Base-by-base conservation (phyloP, 2,888 invertebrate genomes). In the Epiblema foenella region DNA sequence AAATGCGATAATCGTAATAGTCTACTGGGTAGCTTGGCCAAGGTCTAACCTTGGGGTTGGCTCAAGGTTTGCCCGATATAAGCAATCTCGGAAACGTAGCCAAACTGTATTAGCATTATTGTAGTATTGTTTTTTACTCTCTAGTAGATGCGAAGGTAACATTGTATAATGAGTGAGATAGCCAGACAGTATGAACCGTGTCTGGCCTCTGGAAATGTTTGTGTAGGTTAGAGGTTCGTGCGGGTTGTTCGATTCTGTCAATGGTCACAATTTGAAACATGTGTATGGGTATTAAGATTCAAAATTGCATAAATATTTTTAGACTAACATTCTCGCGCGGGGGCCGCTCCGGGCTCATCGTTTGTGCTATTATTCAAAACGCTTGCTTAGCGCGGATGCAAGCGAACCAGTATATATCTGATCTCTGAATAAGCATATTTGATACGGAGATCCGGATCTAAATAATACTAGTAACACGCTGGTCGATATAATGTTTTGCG, bases 361-460 rank as follows among this genome's bases (percentile, higher is more conserved):
- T 67, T 75, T 80, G 85, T 86, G 46, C 12, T 46, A 46, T 46
- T 46, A 46, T 46, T 46, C 46, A n/a, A 12, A 46, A 46, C n/a
- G 5, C 46, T 29, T 29, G 5, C 42, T n/a, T 15, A 42, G n/a
- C 46, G n/a, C 46, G n/a, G 15, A 15, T 46, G 8, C n/a, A 46
- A 46, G 5, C 5, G 15, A 46, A n/a, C 46, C 46, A 46, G 46
- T n/a, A 8, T 46, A 46, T 5, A n/a, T 46, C 46, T 7, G 46
- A n/a, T 15, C 46, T 46, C 46, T 12, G n/a, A 46, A 7, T 12
- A 4, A n/a, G 12, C n/a, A 46, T n/a, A 46, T 0, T 8, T 46
- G 46, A n/a, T 46, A 46, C 46, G 46, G 8, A 7, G 15, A 5
- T n/a, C 15, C n/a, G n/a, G n/a, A n/a, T 46, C 46, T n/a, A 46